Evolutionary conservation across 1,140 invertebrate genomes (phyloP).

Genomic region (Linepithema humile): DNA sequence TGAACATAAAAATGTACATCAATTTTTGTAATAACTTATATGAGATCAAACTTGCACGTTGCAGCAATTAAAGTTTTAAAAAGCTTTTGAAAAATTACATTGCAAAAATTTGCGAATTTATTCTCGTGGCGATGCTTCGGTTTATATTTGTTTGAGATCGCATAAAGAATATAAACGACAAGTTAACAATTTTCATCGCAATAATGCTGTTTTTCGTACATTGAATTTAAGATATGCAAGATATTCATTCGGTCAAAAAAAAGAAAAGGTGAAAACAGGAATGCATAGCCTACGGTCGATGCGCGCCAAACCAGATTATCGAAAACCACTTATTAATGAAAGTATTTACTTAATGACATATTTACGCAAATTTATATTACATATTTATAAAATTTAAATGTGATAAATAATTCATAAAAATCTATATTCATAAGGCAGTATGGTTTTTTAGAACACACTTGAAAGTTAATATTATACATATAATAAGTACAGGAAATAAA

Average conservation of each 20-base stretch:
- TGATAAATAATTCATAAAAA: conserved; percentile 14
- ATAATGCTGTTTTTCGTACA: conserved; percentile 59
- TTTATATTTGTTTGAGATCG: conserved; percentile 75
- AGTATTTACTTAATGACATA: conserved; percentile 4
- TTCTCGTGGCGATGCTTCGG: conserved; percentile 64
- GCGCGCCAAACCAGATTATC: conserved; percentile 32
- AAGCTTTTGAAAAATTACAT: neutral
- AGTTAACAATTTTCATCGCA: conserved; percentile 73
- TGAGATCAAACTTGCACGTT: neutral
- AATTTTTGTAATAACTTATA: neutral
- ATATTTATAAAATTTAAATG: conserved; percentile 15
- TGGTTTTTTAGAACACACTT: neutral
- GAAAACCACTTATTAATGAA: conserved; percentile 9
- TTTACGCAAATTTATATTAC: neutral
- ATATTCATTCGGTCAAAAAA: conserved; percentile 46
- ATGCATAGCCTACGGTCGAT: conserved; percentile 28
- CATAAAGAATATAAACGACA: conserved; percentile 68
- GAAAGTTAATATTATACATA: too few species aligned
- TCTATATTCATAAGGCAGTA: neutral
- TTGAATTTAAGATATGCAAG: conserved; percentile 65
- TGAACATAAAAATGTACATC: neutral
- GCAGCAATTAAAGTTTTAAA: too few species aligned
- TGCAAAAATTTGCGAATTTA: neutral
- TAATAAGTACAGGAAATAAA: too few species aligned
- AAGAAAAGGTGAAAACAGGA: conserved; percentile 25